A percentile compares a stretch with the other conserved stretches of the same genome.
phyloP scores from a whole-genome alignment of 2,113 vertebrate species.

The Oplegnathus fasciatus region DNA sequence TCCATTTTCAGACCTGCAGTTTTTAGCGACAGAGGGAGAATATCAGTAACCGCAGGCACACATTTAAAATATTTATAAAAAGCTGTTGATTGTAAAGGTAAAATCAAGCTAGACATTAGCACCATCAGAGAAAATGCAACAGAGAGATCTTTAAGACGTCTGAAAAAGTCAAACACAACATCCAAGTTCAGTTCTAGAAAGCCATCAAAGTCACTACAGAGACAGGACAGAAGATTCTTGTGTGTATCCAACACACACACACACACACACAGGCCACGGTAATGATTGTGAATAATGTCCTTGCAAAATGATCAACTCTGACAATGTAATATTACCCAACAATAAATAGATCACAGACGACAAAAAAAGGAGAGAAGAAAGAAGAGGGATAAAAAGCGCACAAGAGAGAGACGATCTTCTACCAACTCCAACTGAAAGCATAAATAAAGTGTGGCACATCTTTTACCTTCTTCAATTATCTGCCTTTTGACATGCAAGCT shows the following conservation, averaged over 20 bases:
- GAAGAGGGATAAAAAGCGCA: conserved; percentile 21
- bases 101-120: conserved; percentile 2
- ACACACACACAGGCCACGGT: conserved; percentile 21
- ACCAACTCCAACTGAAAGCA: conserved; percentile 78
- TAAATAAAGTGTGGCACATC: conserved; percentile 87
- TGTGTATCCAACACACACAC: background rate
- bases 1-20: background rate
- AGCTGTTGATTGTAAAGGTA: background rate
- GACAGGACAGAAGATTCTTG: conserved; percentile 21
- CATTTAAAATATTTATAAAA: background rate
- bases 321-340: conserved; percentile 79
- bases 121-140: background rate
- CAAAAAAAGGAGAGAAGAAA: conserved; percentile 56
- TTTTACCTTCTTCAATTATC: conserved; percentile 89
- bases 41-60: background rate
- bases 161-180: conserved; percentile 5
- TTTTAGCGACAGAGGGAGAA: background rate
- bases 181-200: background rate
- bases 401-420: conserved; percentile 61
- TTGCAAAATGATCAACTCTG: conserved; percentile 74
- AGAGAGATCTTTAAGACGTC: conserved; percentile 3
- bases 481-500: conserved; percentile 87
- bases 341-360: conserved; percentile 77
- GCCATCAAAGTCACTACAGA: background rate
- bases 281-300: conserved; percentile 70